A percentile compares a stretch with the other conserved stretches of the same genome.
phyloP scores from a whole-genome alignment of 2,888 invertebrate species.

The Miltochrista miniata region DNA sequence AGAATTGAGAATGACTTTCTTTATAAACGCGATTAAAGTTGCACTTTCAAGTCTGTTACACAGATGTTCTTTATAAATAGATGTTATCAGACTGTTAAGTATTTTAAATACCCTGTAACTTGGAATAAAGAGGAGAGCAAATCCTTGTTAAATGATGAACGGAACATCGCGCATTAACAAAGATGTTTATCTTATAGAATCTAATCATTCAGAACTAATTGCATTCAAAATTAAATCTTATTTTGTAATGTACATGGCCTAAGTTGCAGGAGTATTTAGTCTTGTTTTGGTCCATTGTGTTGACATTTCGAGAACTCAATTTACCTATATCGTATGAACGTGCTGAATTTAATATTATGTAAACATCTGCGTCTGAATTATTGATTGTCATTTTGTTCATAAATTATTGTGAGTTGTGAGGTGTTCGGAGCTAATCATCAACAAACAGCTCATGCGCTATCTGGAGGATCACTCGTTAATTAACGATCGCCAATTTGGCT shows the following conservation, averaged over 20 bases:
- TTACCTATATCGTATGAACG: constrained; percentile 11
- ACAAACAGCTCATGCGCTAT: too few relatives aligned
- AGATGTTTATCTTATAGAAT: constrained; percentile 40
- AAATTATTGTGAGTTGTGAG: background rate
- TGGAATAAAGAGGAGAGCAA: constrained; percentile 17
- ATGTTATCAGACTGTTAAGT: constrained; percentile 15
- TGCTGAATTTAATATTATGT: constrained; percentile 11
- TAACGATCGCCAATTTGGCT: too few relatives aligned
- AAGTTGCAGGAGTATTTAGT: constrained; percentile 4
- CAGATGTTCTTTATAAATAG: constrained; percentile 22
- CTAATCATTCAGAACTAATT: constrained; percentile 18
- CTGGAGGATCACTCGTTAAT: too few relatives aligned
- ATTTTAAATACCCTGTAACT: constrained; percentile 26
- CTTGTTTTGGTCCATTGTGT: constrained; percentile 15
- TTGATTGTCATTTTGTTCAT: background rate
- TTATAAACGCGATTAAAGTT: background rate
- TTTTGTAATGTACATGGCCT: background rate
- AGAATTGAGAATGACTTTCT: background rate
- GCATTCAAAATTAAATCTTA: constrained; percentile 25
- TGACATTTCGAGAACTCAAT: constrained; percentile 12
- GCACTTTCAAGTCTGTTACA: constrained; percentile 4
- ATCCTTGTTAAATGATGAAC: constrained; percentile 9
- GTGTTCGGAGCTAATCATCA: too few relatives aligned
- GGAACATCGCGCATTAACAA: constrained; percentile 32
- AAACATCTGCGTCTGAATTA: constrained; percentile 6